phyloP scores from a whole-genome alignment of 2,113 vertebrate genomes.

The Laterallus jamaicensis region DNA sequence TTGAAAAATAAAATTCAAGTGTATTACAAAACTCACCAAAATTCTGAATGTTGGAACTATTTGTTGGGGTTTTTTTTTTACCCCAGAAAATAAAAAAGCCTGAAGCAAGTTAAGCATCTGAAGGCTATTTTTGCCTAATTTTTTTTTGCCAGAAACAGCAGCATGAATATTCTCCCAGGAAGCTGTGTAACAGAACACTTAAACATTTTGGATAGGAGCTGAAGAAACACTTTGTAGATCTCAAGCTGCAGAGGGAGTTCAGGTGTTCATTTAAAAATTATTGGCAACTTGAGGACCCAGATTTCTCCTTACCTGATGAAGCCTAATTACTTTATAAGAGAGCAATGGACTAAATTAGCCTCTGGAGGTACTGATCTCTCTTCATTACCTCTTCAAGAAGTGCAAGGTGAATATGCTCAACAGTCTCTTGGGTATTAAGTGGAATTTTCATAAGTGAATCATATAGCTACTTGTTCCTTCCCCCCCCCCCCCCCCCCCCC shows the following conservation, averaged over 20 bases:
- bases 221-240: neutral
- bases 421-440: neutral
- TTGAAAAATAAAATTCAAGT: conserved; percentile 9
- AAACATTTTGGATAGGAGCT: neutral
- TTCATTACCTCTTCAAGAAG: neutral
- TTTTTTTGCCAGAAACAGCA: neutral
- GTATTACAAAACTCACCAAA: conserved; percentile 10
- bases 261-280: conserved; percentile 12
- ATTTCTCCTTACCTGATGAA: conserved; percentile 1
- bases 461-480: neutral
- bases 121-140: neutral
- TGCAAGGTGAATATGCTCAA: neutral
- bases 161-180: neutral
- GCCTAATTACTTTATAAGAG: conserved; percentile 18
- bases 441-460: neutral
- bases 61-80: neutral
- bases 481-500: too few relatives aligned
- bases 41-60: neutral
- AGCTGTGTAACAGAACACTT: neutral
- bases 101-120: neutral
- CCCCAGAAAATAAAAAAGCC: neutral
- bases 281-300: neutral
- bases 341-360: conserved; percentile 16
- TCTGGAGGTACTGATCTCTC: neutral
- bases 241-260: neutral